Evolutionary conservation across 2,797 vertebrate genomes (phyloP), one percentile per base, ranked within the genome.

Genomic region (Oceanodroma leucorhoa): DNA sequence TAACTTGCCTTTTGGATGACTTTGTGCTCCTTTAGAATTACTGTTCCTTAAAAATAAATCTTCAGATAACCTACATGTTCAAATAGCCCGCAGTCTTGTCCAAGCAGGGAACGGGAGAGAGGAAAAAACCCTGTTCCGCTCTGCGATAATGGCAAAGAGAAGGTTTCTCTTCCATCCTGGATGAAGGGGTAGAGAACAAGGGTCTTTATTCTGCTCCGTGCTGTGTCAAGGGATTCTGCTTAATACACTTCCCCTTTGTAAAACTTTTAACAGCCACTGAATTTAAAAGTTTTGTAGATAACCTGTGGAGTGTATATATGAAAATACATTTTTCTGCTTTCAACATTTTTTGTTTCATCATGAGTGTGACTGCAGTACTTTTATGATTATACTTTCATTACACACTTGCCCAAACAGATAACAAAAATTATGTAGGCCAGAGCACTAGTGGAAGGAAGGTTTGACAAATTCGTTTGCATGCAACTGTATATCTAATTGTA

Each of bases 71-170:
- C 38, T 58, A 2, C 0, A 0, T 26, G 20, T 75, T 89, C 23
- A 64, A 34, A 48, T 34, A 70, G 14, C 27, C 32, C 65, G 14
- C 15, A 19, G 43, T n/a, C 14, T 83, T 66, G 32, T 70, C 71
- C 10, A 17, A 27, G 40, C 40, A 22, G 32, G 34, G 41, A 64
- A 29, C 0, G 0, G n/a, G 51, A 40, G 29, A 34, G 30, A 69
- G 24, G 19, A 19, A 23, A 29, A 50, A 32, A 0, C 5, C 10
- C 14, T 9, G 2, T 60, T 85, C 34, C 0, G 0, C 66, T n/a
- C 43, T 53, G 20, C 0, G 0, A 4, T 45, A 60, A 43, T 8
- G 10, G 14, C 15, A 29, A 76, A 81, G 48, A 1, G 2, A 58
- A 66, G 29, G 43, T 50, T 58, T 89, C 48, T 67, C 7, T 70